These are phyloP conservation scores for Cheilosia vulpina DNA, from an alignment of 2,888 invertebrate species.

Conservation along the genomic window DNA sequence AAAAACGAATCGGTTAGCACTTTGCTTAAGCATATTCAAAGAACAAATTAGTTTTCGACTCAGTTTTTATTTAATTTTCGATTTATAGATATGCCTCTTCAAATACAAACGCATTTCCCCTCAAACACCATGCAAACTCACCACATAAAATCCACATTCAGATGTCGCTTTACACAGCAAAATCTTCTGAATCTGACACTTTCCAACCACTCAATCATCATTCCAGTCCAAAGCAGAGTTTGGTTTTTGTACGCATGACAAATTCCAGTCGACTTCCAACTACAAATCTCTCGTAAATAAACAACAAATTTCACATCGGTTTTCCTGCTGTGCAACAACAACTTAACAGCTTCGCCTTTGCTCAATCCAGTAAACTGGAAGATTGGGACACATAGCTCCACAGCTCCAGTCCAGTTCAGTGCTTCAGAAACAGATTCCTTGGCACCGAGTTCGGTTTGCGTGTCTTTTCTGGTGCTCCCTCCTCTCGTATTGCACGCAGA, in stretches of 20 bases:
- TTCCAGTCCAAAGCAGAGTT: constrained; percentile 13
- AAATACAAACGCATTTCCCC: not conserved
- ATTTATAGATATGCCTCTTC: not conserved
- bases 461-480: constrained; percentile 31
- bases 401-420: constrained; percentile 64
- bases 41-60: no score
- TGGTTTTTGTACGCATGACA: constrained; percentile 40
- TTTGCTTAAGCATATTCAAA: no score
- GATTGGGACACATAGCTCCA: constrained; percentile 60
- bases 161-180: constrained; percentile 29
- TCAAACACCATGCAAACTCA: constrained; percentile 10
- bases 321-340: constrained; percentile 51
- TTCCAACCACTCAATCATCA: not conserved
- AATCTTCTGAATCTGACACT: constrained; percentile 52
- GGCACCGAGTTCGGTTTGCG: constrained; percentile 59
- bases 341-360: constrained; percentile 30
- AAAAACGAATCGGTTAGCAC: no score
- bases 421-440: constrained; percentile 70
- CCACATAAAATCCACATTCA: constrained; percentile 40
- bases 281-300: constrained; percentile 68
- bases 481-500: constrained; percentile 27
- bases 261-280: constrained; percentile 55
- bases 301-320: constrained; percentile 65
- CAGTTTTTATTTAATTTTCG: no score
- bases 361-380: constrained; percentile 65